Conservation (phyloP, 92 coral and sea anemone species). For the Virgularia gustaviana region DNA sequence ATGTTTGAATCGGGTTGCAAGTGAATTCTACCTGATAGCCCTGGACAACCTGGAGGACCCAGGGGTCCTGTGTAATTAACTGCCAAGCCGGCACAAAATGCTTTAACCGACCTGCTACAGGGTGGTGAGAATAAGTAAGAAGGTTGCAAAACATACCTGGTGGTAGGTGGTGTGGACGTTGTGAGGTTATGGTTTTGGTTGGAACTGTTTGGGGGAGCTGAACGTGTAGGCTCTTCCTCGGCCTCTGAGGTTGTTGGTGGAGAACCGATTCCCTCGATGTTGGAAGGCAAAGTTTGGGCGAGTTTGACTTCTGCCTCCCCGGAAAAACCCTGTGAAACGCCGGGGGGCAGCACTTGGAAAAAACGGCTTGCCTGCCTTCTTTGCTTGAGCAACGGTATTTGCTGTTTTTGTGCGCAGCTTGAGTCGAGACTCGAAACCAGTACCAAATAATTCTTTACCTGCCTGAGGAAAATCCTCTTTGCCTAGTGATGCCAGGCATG, state of each 20-base stretch:
- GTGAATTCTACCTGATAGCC: conserved; percentile 7
- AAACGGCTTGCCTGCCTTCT: conserved; percentile 43
- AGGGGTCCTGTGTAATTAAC: conserved; percentile 24
- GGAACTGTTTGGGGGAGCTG: conserved; percentile 37
- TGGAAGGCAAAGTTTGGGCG: conserved; percentile 21
- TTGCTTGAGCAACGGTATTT: conserved; percentile 39
- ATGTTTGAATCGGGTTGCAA: not conserved
- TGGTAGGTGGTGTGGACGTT: conserved; percentile 4
- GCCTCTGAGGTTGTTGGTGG: conserved; percentile 36
- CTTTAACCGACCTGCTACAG: conserved; percentile 46
- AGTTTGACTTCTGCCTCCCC: conserved; percentile 35
- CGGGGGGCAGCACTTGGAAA: conserved; percentile 48
- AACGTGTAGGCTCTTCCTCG: conserved; percentile 35
- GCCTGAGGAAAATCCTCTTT: conserved; percentile 55
- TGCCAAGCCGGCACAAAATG: conserved; percentile 35
- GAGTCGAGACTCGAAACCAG: conserved; percentile 46
- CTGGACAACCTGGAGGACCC: conserved; percentile 5
- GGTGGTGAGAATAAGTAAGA: conserved; percentile 19
- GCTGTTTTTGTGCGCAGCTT: conserved; percentile 50
- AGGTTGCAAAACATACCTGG: conserved; percentile 41
- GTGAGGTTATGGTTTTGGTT: conserved; percentile 29
- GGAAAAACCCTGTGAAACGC: conserved; percentile 44
- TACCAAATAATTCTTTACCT: conserved; percentile 45
- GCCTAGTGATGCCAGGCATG: conserved; percentile 42
- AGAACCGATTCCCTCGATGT: conserved; percentile 25